A percentile compares a stretch with the other conserved stretches of the same genome.
Evolutionary conservation across 2,113 vertebrate species (phyloP).

Genomic region (Cyanoramphus novaezelandiae): DNA sequence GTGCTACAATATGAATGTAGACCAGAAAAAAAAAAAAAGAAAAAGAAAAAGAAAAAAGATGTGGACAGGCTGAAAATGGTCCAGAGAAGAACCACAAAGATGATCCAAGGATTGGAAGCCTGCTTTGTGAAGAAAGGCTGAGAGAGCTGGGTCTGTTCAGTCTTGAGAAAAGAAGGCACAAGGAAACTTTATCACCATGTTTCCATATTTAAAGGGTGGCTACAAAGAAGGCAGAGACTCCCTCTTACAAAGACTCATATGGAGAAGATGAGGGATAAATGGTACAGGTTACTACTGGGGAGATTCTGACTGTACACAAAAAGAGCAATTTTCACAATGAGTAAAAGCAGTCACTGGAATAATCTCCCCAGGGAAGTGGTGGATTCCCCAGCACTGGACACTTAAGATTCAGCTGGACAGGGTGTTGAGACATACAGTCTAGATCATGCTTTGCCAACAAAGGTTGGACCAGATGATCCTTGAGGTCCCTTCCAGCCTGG

Average conservation of each 20-base stretch:
- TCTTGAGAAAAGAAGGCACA: neutral
- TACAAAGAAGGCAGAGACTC: neutral
- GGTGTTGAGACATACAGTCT: neutral
- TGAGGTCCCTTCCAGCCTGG: neutral
- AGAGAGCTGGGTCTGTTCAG: neutral
- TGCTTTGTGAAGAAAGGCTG: neutral
- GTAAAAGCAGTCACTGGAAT: neutral
- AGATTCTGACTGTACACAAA: neutral
- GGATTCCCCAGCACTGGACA: neutral
- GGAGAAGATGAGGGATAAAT: neutral
- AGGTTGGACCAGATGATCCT: neutral
- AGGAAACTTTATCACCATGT: neutral
- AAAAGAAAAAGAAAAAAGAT: neutral
- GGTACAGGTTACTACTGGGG: neutral
- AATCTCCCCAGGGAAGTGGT: neutral
- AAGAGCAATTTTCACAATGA: neutral
- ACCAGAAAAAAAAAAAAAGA: neutral
- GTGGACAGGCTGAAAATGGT: neutral
- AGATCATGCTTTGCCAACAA: neutral
- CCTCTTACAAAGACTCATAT: neutral
- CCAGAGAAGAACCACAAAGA: neutral
- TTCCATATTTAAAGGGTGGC: neutral
- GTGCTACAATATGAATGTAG: neutral
- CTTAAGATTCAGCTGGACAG: neutral
- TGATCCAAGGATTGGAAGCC: neutral